These are phyloP conservation scores for Oreochromis tanganicae DNA, from an alignment of 2,113 vertebrate genomes.

Conservation along the genomic window DNA sequence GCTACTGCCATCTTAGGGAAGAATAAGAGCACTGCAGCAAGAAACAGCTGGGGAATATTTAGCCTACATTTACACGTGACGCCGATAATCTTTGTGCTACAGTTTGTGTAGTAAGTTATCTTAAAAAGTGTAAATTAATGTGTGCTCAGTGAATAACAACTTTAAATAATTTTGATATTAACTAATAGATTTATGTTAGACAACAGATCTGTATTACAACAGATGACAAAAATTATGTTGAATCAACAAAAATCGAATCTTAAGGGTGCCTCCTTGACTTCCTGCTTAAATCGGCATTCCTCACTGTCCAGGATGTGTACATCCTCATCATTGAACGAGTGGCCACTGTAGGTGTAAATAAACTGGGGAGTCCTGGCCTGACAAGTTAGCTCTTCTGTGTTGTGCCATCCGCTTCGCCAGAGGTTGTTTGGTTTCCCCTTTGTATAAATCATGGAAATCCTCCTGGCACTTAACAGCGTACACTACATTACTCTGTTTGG, in stretches of 20 bases:
- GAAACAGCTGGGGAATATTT: neutral
- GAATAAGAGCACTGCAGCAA: slow-evolving; percentile 1
- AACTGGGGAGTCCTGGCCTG: neutral
- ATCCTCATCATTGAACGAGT: no score
- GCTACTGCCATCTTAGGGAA: slow-evolving; percentile 56
- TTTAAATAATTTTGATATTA: neutral
- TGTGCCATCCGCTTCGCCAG: accelerated
- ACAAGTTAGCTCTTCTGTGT: neutral
- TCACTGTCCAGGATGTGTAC: no score
- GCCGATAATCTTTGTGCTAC: neutral
- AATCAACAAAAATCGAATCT: neutral
- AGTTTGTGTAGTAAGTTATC: neutral
- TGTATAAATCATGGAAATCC: neutral
- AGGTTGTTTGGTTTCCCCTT: neutral
- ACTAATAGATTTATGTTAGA: accelerated
- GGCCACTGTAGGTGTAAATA: no score
- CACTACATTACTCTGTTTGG: accelerated
- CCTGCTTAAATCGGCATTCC: no score
- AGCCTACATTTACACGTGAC: neutral
- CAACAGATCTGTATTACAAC: neutral
- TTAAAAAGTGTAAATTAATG: neutral
- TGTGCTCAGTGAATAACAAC: accelerated
- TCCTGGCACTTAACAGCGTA: neutral
- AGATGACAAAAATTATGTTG: accelerated
- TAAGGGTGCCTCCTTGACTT: no score